These are phyloP conservation scores for Typhlichthys subterraneus DNA, from an alignment of 2,797 vertebrate species.

Conservation along the genomic window DNA sequence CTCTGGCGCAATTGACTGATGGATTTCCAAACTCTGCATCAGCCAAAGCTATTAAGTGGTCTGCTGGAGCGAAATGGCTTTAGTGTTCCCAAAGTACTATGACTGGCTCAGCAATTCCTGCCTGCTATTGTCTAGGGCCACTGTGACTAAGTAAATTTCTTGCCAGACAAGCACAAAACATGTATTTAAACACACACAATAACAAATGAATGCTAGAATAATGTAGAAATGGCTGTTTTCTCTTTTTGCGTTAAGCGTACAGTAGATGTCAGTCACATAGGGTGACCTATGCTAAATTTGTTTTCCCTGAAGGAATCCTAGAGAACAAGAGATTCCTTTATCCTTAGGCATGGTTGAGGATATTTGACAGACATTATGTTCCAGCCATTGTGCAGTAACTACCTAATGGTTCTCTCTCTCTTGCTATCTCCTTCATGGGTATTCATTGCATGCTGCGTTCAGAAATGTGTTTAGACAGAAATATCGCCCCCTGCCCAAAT, in stretches of 20 bases:
- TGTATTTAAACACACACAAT: slow-evolving; percentile 49
- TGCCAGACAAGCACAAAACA: slow-evolving; percentile 70
- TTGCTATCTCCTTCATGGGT: slow-evolving; percentile 4
- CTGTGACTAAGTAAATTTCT: slow-evolving; percentile 75
- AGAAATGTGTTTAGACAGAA: slow-evolving; percentile 1
- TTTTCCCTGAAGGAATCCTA: slow-evolving; percentile 31
- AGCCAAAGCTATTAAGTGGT: slow-evolving; percentile 74
- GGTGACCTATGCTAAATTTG: slow-evolving; percentile 42
- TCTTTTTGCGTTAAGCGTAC: slow-evolving; percentile 32
- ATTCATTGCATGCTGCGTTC: neutral
- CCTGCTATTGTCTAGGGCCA: slow-evolving; percentile 67
- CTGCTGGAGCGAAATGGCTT: slow-evolving; percentile 74
- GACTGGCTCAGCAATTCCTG: slow-evolving; percentile 70
- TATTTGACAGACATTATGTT: slow-evolving; percentile 19
- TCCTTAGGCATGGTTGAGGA: slow-evolving; percentile 4
- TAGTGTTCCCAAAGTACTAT: slow-evolving; percentile 63
- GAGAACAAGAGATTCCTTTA: slow-evolving; percentile 22
- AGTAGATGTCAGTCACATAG: slow-evolving; percentile 32
- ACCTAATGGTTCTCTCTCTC: slow-evolving; percentile 14
- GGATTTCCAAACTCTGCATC: slow-evolving; percentile 69
- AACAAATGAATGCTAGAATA: slow-evolving; percentile 36
- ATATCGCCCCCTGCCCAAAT: slow-evolving; percentile 9
- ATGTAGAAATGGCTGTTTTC: slow-evolving; percentile 44
- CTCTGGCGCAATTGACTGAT: slow-evolving; percentile 61
- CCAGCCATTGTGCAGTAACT: slow-evolving; percentile 19